Evolutionary conservation across 92 coral and sea anemone species (phyloP).

Genomic region (Umimayanthus kanabou): DNA sequence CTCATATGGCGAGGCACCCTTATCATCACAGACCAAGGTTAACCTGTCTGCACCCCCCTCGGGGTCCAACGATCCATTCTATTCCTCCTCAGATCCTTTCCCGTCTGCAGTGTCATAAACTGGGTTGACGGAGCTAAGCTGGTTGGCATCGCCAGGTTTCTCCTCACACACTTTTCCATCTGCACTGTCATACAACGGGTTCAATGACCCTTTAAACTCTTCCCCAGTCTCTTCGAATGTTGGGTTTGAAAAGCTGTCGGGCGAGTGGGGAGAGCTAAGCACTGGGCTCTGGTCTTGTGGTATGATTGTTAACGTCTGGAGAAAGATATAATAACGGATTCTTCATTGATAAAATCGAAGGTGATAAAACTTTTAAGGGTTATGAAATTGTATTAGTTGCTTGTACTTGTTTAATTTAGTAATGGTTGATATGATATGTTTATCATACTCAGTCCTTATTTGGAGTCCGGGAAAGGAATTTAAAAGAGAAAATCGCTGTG

Average conservation of each 20-base stretch:
- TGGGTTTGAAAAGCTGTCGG: background rate
- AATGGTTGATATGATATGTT: too few species aligned
- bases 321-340: background rate
- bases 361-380: too few species aligned
- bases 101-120: background rate
- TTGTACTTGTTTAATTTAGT: too few species aligned
- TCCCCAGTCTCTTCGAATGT: background rate
- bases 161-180: background rate
- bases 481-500: too few species aligned
- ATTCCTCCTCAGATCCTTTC: background rate
- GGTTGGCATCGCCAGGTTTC: background rate
- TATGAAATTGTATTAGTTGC: too few species aligned
- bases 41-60: background rate
- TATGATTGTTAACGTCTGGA: background rate
- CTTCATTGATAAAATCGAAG: too few species aligned
- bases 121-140: background rate
- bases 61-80: background rate
- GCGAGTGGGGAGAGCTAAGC: background rate
- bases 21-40: background rate
- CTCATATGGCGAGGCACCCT: background rate
- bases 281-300: background rate
- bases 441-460: too few species aligned
- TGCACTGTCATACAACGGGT: background rate
- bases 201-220: background rate
- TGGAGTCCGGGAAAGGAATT: too few species aligned